Conservation (phyloP, 2,888 invertebrate genomes). For the Himalopsyche japonica region DNA sequence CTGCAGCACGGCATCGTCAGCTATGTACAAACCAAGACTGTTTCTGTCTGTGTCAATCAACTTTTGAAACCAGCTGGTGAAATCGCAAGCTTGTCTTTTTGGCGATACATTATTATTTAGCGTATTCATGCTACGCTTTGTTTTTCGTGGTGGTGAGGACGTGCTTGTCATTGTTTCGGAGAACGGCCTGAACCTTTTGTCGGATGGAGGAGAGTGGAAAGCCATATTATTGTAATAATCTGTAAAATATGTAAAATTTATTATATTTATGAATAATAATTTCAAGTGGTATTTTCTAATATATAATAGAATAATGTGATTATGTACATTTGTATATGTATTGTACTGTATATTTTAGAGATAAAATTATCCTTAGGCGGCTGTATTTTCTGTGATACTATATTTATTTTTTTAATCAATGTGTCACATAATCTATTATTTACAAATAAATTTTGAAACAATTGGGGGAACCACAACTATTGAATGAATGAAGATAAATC, state of each 20-base stretch:
- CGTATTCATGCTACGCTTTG: conserved; percentile 16
- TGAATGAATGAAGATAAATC: too few relatives aligned
- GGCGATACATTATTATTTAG: conserved; percentile 34
- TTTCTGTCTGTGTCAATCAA: conserved; percentile 58
- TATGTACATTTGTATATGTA: too few relatives aligned
- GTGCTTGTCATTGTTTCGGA: not conserved
- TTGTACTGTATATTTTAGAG: too few relatives aligned
- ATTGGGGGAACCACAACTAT: not conserved
- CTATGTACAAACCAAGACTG: conserved; percentile 55
- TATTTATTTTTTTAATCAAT: too few relatives aligned
- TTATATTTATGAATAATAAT: too few relatives aligned
- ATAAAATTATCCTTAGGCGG: too few relatives aligned
- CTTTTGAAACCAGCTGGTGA: conserved; percentile 55
- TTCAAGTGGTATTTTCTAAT: too few relatives aligned
- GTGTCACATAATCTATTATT: not conserved
- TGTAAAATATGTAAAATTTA: too few relatives aligned
- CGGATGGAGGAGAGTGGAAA: not conserved
- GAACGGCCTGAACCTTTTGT: not conserved
- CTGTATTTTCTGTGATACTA: too few relatives aligned
- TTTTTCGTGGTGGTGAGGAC: not conserved
- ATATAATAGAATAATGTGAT: too few relatives aligned
- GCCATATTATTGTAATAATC: not conserved
- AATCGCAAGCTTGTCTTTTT: conserved; percentile 47
- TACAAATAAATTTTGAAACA: not conserved
- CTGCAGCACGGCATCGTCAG: conserved; percentile 60